Evolutionary conservation across 2,888 invertebrate genomes (phyloP).

Genomic region (Lottia gigantea): DNA sequence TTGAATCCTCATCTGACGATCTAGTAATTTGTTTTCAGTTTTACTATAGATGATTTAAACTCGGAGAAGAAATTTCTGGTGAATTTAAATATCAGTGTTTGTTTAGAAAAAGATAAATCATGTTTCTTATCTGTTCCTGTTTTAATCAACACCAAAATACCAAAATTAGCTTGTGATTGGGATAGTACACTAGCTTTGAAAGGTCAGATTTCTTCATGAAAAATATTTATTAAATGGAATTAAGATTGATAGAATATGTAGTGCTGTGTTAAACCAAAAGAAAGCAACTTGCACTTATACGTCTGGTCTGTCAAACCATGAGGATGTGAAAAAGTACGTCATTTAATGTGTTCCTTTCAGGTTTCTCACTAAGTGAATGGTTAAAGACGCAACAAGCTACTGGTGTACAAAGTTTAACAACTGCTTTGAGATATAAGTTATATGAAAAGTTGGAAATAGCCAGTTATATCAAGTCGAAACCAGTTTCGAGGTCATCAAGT

Average conservation of each 20-base stretch:
- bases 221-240: too few species aligned
- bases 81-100: constrained; percentile 28
- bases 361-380: constrained; percentile 38
- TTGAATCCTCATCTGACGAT: too few species aligned
- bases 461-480: constrained; percentile 22
- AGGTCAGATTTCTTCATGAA: constrained; percentile 20
- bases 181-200: constrained; percentile 17
- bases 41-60: constrained; percentile 27
- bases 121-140: constrained; percentile 30
- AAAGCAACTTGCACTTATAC: too few species aligned
- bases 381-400: constrained; percentile 29
- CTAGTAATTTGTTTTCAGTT: too few species aligned
- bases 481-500: constrained; percentile 31
- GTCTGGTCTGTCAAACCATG: too few species aligned
- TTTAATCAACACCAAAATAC: constrained; percentile 25
- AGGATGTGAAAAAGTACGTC: too few species aligned
- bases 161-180: constrained; percentile 33
- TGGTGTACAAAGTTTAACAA: constrained; percentile 24
- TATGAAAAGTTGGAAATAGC: constrained; percentile 33
- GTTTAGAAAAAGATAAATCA: constrained; percentile 23
- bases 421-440: constrained; percentile 31
- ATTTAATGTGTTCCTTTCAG: too few species aligned
- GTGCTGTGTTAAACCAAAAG: too few species aligned
- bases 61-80: constrained; percentile 31
- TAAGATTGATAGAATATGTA: too few species aligned